Evolutionary conservation across 2,113 vertebrate genomes (phyloP), one percentile per base, ranked within the genome.

Genomic region (Oryzias melastigma): DNA sequence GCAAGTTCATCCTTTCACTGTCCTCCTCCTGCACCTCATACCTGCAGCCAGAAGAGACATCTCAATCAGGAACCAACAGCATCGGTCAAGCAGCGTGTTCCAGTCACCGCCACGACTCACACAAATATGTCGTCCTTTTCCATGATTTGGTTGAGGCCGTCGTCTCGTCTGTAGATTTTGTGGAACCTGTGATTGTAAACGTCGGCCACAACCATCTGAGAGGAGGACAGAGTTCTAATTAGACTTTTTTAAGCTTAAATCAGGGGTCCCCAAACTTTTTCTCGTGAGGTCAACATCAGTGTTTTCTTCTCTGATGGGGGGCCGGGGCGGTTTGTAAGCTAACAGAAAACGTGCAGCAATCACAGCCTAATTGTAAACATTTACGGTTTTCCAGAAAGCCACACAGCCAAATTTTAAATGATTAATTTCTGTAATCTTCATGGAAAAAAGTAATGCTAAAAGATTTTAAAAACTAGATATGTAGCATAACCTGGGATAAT

Each of bases 111-210:
- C 14, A 24, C 47, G 0, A 91, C 95, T 93, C 88, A 98, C 96
- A 98, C 93, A 88, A 96, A 98, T 77, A 98, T 98, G 90, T 96
- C 94, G 52, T 98, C 96, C 83, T 96, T 96, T 60, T 97, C 94
- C 92, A 95, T 93, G 62, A 98, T 98, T 79, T 95, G 92, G 85
- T 92, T 98, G 83, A 98, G 94, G 71, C 93, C 92, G 77, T 98
- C 96, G 71, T 97, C 95, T 80, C 91, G 92, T 83, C 93, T 92
- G 84, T 97, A 98, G 65, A 98, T 93, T 91, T 98, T 98, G 85
- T 98, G 95, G 88, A 98, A 98, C 47, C 95, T 92, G 73, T 98
- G 96, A 91, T 97, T 98, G 89, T 98, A 98, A 77, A 98, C 95
- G 27, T 98, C 95, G 40, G 96, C 92, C 82, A 98, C 96, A 90